A percentile compares a stretch with the other conserved stretches of the same genome.
Evolutionary conservation across 2,113 vertebrate genomes (phyloP).

Genomic region (Bufo bufo): DNA sequence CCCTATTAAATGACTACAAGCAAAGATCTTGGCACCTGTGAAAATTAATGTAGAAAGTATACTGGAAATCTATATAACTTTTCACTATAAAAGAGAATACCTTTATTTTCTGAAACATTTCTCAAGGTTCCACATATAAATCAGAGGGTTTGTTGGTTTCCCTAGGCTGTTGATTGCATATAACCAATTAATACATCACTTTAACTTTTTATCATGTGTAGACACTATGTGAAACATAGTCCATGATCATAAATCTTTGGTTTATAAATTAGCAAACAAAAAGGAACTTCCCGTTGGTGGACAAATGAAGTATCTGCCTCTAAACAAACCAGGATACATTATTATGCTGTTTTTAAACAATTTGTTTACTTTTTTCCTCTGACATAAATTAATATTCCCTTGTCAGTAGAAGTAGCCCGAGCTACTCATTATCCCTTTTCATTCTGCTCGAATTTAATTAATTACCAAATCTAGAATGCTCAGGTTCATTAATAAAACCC

Average conservation of each 20-base stretch:
- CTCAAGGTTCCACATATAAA: too few species aligned
- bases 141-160: neutral
- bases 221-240: neutral
- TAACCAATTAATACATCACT: neutral
- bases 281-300: neutral
- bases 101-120: too few species aligned
- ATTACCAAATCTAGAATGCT: neutral
- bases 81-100: too few species aligned
- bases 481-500: conserved; percentile 4
- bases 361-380: neutral
- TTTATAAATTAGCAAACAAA: neutral
- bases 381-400: conserved; percentile 17
- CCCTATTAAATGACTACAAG: too few species aligned
- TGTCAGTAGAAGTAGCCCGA: neutral
- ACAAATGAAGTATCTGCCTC: neutral
- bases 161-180: neutral
- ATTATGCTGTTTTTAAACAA: neutral
- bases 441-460: conserved; percentile 17
- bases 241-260: neutral
- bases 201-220: neutral
- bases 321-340: neutral
- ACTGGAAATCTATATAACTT: too few species aligned
- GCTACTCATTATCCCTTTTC: conserved; percentile 16
- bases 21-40: too few species aligned
- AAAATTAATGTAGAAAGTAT: too few species aligned